Percentiles rank a stretch among this genome's conserved stretches.
These are phyloP conservation scores for Tachycineta bicolor DNA, from an alignment of 2,113 vertebrate species.

Conservation along the genomic window DNA sequence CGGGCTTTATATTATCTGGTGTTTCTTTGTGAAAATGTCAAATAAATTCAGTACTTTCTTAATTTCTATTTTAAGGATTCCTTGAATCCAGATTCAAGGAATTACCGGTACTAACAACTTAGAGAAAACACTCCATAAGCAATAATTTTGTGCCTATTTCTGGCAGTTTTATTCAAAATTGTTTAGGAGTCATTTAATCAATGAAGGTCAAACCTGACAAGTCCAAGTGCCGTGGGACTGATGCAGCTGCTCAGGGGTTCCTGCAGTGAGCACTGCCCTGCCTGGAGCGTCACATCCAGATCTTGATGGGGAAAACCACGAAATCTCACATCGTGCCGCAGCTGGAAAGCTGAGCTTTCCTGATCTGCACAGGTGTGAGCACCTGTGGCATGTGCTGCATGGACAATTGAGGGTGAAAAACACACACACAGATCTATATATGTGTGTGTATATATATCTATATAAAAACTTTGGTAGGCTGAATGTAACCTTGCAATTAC, in stretches of 20 bases:
- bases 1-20: neutral
- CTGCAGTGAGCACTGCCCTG: neutral
- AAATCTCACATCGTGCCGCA: neutral
- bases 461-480: neutral
- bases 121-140: neutral
- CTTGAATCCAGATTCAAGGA: neutral
- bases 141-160: neutral
- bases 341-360: neutral
- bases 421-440: neutral
- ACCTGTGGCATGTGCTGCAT: neutral
- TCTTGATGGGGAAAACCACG: neutral
- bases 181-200: neutral
- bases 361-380: neutral
- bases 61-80: neutral
- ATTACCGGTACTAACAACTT: neutral
- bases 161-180: neutral
- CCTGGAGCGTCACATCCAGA: neutral
- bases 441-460: neutral
- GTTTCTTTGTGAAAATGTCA: neutral
- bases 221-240: rapidly evolving
- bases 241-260: neutral
- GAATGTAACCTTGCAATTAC: neutral
- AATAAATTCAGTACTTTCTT: neutral
- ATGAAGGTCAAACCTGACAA: neutral
- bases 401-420: neutral